Percentiles rank a stretch among this genome's conserved stretches.
Evolutionary conservation across 2,113 vertebrate genomes (phyloP).

Genomic region (Equus quagga): DNA sequence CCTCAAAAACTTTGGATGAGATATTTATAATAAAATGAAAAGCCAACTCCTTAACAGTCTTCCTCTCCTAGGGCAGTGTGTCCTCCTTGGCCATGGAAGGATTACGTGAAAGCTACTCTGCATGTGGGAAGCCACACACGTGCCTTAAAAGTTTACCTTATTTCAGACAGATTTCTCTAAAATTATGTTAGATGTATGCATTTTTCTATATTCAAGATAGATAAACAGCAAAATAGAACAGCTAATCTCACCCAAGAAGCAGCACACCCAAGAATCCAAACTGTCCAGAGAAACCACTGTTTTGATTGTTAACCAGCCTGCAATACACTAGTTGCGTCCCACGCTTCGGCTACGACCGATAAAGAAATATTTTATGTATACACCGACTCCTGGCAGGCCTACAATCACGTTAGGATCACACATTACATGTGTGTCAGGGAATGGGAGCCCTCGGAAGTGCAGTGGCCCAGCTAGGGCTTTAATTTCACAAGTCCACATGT

Average conservation of each 20-base stretch:
- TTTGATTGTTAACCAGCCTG: background rate
- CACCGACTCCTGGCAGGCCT: background rate
- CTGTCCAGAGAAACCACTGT: background rate
- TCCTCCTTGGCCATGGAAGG: background rate
- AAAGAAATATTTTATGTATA: background rate
- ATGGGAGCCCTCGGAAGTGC: background rate
- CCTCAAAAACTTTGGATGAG: background rate
- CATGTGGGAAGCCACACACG: background rate
- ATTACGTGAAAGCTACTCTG: background rate
- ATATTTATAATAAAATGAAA: background rate
- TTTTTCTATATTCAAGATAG: background rate
- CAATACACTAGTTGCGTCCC: background rate
- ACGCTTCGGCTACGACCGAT: background rate
- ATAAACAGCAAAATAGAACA: background rate
- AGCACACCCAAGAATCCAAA: background rate
- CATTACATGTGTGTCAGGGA: background rate
- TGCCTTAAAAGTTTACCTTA: background rate
- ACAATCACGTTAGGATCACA: background rate
- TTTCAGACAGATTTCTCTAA: background rate
- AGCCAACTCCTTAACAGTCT: background rate
- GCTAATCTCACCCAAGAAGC: background rate
- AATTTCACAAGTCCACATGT: background rate
- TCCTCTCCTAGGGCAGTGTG: background rate
- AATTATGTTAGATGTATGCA: background rate
- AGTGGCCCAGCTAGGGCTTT: background rate